Evolutionary conservation across 2,797 vertebrate genomes (phyloP), one percentile per base, ranked within the genome.

Genomic region (Oreortyx pictus): DNA sequence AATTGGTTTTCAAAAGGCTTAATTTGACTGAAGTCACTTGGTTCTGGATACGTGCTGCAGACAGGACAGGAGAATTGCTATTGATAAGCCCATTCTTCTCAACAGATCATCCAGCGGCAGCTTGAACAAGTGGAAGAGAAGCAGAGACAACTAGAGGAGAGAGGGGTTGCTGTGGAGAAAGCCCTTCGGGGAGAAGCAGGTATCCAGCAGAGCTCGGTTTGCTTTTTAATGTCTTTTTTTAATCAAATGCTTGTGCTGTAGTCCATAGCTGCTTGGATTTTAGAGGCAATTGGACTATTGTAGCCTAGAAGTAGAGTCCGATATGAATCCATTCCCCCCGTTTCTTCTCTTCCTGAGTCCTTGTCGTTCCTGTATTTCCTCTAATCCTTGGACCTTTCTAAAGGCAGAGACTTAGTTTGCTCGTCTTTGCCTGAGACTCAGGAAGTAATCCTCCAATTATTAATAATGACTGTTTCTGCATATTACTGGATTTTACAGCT

Each of bases 51-150:
- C 52, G 56, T 68, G 49, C 66, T 76, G 35, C 73, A 77, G 50
- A 19, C 64, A 46, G 61, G 83, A 31, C 52, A 61, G 24, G 14
- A 50, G 62, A 72, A 62, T 33, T n/a, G 64, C 27, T 67, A 20
- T 74, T 89, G 47, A 41, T 76, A 23, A 76, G 44, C 46, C 80
- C 52, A 6, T 0, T 68, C 43, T 87, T 61, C 79, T 70, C 20
- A 31, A 16, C 93, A 99, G 99, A 99, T 99, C 84, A 99, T 99
- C 97, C 99, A 99, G 97, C 98, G 99, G n/a, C 99, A 99, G 96
- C 95, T 99, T 97, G 99, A 99, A 94, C 99, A 99, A 97, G 99
- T 99, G 96, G 99, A 99, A 95, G 99, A 99, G 97, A 99, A 99
- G 96, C 99, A 99, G 98, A 97, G 99, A 91, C 99, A 99, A 94